Conservation (phyloP, 2,888 invertebrate genomes). For the Erpobdella octoculata region DNA sequence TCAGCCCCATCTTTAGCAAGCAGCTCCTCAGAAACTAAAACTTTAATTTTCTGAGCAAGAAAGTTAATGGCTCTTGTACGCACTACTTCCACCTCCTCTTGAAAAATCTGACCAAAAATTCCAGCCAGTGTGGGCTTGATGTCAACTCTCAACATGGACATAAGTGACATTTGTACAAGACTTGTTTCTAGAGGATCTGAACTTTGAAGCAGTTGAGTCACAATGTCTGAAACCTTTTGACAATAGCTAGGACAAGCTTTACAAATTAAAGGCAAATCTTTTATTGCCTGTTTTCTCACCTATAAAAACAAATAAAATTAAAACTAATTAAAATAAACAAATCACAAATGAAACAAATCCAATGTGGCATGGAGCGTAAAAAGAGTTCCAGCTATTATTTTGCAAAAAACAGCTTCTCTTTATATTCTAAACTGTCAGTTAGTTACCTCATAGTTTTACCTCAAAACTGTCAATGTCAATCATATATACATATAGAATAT, state of each 20-base stretch:
- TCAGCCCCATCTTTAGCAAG: constrained; percentile 39
- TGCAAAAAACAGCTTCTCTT: too few relatives aligned
- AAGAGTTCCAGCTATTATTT: too few relatives aligned
- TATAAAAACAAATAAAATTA: constrained; percentile 48
- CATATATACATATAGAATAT: too few relatives aligned
- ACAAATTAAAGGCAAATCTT: constrained; percentile 77
- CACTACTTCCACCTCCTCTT: constrained; percentile 64
- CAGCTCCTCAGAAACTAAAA: constrained; percentile 72
- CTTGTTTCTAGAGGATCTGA: constrained; percentile 70
- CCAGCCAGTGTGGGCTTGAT: constrained; percentile 56
- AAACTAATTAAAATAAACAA: too few relatives aligned
- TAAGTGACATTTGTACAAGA: constrained; percentile 73
- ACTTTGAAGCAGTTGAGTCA: constrained; percentile 79
- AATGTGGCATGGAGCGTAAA: too few relatives aligned
- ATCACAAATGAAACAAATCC: too few relatives aligned
- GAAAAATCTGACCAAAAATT: constrained; percentile 64
- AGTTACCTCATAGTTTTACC: too few relatives aligned
- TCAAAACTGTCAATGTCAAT: too few relatives aligned
- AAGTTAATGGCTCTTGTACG: constrained; percentile 81
- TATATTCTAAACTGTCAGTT: too few relatives aligned
- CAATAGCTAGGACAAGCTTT: constrained; percentile 76
- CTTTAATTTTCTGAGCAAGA: constrained; percentile 67
- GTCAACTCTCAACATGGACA: constrained; percentile 60
- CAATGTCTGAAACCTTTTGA: constrained; percentile 77
- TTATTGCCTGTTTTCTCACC: constrained; percentile 89